Percentiles rank a stretch among this genome's conserved stretches.
phyloP scores from a whole-genome alignment of 2,888 invertebrate species.

The Hydropsyche betteni region DNA sequence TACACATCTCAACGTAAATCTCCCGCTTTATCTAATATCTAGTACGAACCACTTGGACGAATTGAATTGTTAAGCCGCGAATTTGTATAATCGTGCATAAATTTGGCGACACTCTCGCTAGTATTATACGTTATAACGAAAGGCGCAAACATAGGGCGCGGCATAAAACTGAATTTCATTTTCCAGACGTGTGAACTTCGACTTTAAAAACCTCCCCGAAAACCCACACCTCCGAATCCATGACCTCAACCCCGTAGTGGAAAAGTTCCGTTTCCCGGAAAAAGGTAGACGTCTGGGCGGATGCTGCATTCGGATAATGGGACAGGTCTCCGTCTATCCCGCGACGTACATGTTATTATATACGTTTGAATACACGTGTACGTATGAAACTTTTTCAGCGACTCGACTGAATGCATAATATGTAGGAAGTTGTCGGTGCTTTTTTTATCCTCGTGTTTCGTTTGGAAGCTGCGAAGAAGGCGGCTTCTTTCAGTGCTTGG shows the following conservation, averaged over 20 bases:
- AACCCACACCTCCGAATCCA: not conserved
- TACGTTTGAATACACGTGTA: constrained; percentile 4
- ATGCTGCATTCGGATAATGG: constrained; percentile 35
- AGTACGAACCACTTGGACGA: not conserved
- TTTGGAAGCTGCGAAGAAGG: not conserved
- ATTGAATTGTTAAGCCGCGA: too few species aligned
- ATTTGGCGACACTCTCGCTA: too few species aligned
- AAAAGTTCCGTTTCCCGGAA: constrained; percentile 4
- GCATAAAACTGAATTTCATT: constrained; percentile 42
- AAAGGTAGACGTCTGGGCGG: constrained; percentile 23
- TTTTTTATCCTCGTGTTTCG: constrained; percentile 12
- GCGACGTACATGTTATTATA: too few species aligned
- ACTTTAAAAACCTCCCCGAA: not conserved
- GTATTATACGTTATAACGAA: not conserved
- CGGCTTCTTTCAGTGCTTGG: not conserved
- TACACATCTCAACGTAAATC: too few species aligned
- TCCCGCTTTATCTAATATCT: too few species aligned
- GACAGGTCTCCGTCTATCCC: not conserved
- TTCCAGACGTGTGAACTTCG: constrained; percentile 37
- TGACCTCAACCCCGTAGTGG: not conserved
- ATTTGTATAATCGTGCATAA: too few species aligned
- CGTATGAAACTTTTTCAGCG: constrained; percentile 14
- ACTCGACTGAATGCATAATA: constrained; percentile 29
- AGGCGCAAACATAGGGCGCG: constrained; percentile 24
- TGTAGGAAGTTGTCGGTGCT: not conserved